Evolutionary conservation across 2,888 invertebrate genomes (phyloP).

Genomic region (Endotricha flammealis): DNA sequence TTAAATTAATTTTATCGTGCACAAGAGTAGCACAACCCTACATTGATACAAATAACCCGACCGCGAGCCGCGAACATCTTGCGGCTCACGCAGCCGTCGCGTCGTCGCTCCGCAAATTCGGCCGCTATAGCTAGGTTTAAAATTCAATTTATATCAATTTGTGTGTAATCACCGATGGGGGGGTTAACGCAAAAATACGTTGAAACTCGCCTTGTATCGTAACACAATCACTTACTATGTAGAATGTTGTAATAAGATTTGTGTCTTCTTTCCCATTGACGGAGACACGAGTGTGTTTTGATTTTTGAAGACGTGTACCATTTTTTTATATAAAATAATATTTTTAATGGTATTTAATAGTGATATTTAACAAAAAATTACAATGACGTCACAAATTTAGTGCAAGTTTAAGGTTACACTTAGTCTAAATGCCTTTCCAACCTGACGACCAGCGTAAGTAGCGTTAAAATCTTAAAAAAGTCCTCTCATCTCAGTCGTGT

Average conservation of each 20-base stretch:
- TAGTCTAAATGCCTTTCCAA: too few species aligned
- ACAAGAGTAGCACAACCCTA: slow-evolving; percentile 40
- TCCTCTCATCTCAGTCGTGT: too few species aligned
- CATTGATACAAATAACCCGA: slow-evolving; percentile 58
- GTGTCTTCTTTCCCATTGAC: slow-evolving; percentile 15
- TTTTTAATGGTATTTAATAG: too few species aligned
- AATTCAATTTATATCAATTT: slow-evolving; percentile 78
- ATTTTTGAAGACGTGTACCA: too few species aligned
- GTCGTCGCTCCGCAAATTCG: slow-evolving; percentile 41
- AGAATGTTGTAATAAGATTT: slow-evolving; percentile 44
- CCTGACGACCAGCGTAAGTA: too few species aligned
- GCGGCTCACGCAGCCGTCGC: slow-evolving; percentile 22
- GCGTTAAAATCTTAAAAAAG: too few species aligned
- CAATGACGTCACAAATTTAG: too few species aligned
- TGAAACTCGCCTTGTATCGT: slow-evolving; percentile 37
- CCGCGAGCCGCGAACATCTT: slow-evolving; percentile 41
- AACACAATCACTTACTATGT: slow-evolving; percentile 49
- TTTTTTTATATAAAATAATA: too few species aligned
- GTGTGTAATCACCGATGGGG: slow-evolving; percentile 63
- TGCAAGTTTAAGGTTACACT: too few species aligned
- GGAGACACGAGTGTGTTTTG: too few species aligned
- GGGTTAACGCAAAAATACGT: slow-evolving; percentile 66
- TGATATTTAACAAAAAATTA: too few species aligned
- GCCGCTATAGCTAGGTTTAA: slow-evolving; percentile 61
- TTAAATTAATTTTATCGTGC: too few species aligned